These are phyloP conservation scores for Enteromius radiatus DNA, from an alignment of 2,797 vertebrate genomes.

Conservation along the genomic window DNA sequence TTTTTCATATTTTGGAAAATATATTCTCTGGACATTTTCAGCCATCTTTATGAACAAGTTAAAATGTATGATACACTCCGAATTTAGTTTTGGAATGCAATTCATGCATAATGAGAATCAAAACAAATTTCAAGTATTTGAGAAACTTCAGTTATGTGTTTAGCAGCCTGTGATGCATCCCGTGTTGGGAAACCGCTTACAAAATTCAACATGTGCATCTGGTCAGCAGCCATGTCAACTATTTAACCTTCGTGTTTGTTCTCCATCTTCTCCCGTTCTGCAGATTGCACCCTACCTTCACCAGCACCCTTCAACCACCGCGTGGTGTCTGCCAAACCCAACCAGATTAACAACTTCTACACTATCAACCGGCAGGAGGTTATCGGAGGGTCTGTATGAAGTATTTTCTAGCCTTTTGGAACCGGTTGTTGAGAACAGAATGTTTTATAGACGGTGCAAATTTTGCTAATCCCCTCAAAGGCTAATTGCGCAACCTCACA, in stretches of 20 bases:
- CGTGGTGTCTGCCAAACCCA: conserved; percentile 89
- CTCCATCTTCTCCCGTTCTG: conserved; percentile 38
- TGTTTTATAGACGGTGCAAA: conserved; percentile 60
- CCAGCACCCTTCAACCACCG: conserved; percentile 92
- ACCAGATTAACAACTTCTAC: conserved; percentile 89
- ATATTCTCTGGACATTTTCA: not conserved
- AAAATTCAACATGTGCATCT: not conserved
- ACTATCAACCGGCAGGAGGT: conserved; percentile 88
- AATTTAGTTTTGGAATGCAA: not conserved
- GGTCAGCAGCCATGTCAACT: not conserved
- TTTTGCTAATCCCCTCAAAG: conserved; percentile 59
- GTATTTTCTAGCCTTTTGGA: not conserved
- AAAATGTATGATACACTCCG: not conserved
- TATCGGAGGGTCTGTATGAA: conserved; percentile 82
- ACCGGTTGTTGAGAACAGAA: conserved; percentile 33
- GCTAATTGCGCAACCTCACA: conserved; percentile 63
- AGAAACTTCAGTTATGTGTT: not conserved
- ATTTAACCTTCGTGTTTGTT: conserved; percentile 50
- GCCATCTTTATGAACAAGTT: not conserved
- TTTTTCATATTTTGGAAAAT: not conserved
- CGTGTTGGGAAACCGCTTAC: not conserved
- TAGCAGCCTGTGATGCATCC: not conserved
- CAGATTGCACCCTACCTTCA: conserved; percentile 82
- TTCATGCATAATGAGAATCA: not conserved
- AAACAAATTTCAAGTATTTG: not conserved